phyloP scores from a whole-genome alignment of 1,140 invertebrate genomes.

The Tribolium madens region DNA sequence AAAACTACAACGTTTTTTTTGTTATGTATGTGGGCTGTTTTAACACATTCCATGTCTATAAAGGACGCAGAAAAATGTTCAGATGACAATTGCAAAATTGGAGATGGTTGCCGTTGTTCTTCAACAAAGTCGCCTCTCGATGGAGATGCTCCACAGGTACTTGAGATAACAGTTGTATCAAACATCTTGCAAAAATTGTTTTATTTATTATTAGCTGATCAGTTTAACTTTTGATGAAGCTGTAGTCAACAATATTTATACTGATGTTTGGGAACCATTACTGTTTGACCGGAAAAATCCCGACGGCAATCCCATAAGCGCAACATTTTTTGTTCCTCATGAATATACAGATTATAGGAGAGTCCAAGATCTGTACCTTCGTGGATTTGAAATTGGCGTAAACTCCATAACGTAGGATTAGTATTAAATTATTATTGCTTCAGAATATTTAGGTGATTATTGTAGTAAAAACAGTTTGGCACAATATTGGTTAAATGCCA shows the following conservation, averaged over 20 bases:
- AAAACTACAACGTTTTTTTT: not conserved
- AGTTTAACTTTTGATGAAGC: constrained; percentile 78
- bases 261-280: constrained; percentile 70
- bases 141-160: constrained; percentile 55
- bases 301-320: constrained; percentile 73
- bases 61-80: constrained; percentile 47
- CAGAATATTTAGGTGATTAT: not conserved
- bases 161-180: not conserved
- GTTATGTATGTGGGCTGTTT: not conserved
- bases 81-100: constrained; percentile 42
- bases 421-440: not conserved
- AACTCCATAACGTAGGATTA: constrained; percentile 71
- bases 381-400: constrained; percentile 78
- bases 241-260: constrained; percentile 73
- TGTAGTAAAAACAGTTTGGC: constrained; percentile 76
- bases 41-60: not conserved
- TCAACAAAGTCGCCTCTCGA: constrained; percentile 39
- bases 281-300: constrained; percentile 73
- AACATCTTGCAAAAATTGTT: not conserved
- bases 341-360: constrained; percentile 78
- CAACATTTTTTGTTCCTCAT: constrained; percentile 78
- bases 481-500: constrained; percentile 56
- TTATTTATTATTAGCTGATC: constrained; percentile 69
- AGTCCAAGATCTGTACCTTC: constrained; percentile 73
- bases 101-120: constrained; percentile 51